Base-by-base conservation (phyloP, 2,113 vertebrate genomes). In the Perca schrenkii region DNA sequence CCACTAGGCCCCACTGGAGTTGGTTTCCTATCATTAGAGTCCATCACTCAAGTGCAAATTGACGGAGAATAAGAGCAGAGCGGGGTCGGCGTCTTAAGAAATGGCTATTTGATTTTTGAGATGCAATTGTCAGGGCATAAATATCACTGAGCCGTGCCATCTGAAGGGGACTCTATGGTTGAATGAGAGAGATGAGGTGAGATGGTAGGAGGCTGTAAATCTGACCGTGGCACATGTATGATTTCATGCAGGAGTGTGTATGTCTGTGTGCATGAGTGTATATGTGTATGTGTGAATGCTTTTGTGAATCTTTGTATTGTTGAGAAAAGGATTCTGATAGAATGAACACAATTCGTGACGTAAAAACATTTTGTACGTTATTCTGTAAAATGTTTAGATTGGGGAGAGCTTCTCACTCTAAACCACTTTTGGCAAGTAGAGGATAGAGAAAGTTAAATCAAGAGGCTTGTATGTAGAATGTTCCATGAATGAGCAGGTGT, bases 111-210 rank as follows among this genome's bases (percentile, higher is more conserved):
- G 84, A 88, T 88, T 92, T 92, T 83, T 79, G 77, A 85, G 81
- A 92, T 92, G 84, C 88, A 89, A 64, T 90, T 91, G 88, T 90
- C 92, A 93, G 89, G 17, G 68, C 83, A 91, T 94, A 93, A 92
- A 93, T 94, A 91, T 92, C 86, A 91, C 77, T 84, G 87, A 91
- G 84, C 86, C 74, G 13, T 89, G 65, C 65, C 82, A 83, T 83
- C 79, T 88, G 77, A 79, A 75, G 77, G 67, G 53, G 65, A 65
- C 65, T 73, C 21, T 60, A 34, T 14, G 81, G 80, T 53, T 64
- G 78, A 79, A 89, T 79, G 84, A 89, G 84, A 88, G 92, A 91
- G 85, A 85, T 90, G 89, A 88, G 86, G 87, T 91, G 90, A 89
- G 90, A 89, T 79, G 74, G 80, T 81, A 67, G 79, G 83, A 85